Evolutionary conservation across 2,888 invertebrate species (phyloP).

Genomic region (Leptopilina syphax): DNA sequence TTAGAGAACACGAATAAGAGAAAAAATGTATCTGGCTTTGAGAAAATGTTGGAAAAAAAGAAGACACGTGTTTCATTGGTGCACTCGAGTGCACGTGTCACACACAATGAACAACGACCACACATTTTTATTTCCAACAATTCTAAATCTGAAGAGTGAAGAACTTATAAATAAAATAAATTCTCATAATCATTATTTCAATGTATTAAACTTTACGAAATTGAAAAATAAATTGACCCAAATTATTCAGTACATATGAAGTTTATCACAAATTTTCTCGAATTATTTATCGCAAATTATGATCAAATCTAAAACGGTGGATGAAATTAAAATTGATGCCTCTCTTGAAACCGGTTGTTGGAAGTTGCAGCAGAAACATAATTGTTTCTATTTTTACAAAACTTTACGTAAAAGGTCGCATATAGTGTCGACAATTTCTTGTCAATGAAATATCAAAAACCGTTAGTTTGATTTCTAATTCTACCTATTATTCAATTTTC

Average conservation of each 20-base stretch:
- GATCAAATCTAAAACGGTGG: not conserved
- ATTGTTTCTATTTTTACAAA: not conserved
- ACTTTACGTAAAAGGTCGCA: not conserved
- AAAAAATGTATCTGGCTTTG: not conserved
- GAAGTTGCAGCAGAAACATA: not conserved
- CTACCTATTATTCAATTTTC: not conserved
- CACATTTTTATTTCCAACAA: not conserved
- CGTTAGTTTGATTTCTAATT: not conserved
- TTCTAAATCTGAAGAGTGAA: conserved; percentile 15
- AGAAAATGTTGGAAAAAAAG: not conserved
- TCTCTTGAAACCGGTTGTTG: conserved; percentile 1
- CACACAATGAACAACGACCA: not conserved
- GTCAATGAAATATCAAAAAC: not conserved
- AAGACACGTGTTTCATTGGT: not conserved
- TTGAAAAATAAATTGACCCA: too few species aligned
- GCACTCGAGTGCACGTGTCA: conserved; percentile 5
- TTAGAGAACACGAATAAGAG: not conserved
- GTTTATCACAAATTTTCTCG: too few species aligned
- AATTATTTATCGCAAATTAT: too few species aligned
- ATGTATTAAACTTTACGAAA: not conserved
- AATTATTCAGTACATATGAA: too few species aligned
- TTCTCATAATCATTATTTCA: not conserved
- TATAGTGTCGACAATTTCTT: not conserved
- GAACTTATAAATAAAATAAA: not conserved
- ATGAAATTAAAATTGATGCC: not conserved